Base-by-base conservation (phyloP, 2,797 vertebrate genomes). In the Anisognathus igniventris region DNA sequence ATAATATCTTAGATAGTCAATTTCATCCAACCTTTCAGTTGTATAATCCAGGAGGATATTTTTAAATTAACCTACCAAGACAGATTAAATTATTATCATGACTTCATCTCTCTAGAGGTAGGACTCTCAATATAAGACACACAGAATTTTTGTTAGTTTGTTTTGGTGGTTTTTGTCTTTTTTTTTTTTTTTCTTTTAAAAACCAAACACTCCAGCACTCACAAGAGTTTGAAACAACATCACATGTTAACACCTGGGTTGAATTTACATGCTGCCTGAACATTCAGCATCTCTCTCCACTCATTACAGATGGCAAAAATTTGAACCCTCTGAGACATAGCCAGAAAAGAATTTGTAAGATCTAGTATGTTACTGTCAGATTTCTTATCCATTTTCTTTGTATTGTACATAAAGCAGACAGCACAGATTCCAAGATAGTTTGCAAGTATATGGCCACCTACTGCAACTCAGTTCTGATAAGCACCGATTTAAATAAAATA, bases 131-230 rank as follows among this genome's bases (percentile, higher is more conserved):
- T 31, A 28, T 7, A 21, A 60, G 18, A 58, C 7, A 35, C 2
- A 10, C 3, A 48, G 44, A 57, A 13, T 11, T 45, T 44, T 39
- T 60, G 4, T 11, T 45, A 3, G 7, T 2, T 12, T 50, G 18
- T 39, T 54, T 45, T 27, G 12, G 10, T 17, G 9, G 5, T 7
- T n/a, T 21, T 6, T 30, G 6, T 10, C 2, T 5, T 2, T 8
- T 24, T 27, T 7, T 7, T 12, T 25, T 27, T 4, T 11, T 6
- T 23, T 17, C 6, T 31, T 45, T 54, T 10, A 10, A 50, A 40
- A 79, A 23, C 5, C 12, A 56, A 61, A 30, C 7, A 45, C 5
- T 42, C 11, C 27, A 57, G 21, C 12, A 51, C 4, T 47, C 30
- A 21, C 10, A 37, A 45, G 58, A 47, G 12, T 25, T 85, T 45